Evolutionary conservation across 2,888 invertebrate genomes (phyloP), one percentile per base, ranked within the genome.

Genomic region (Nezara viridula): DNA sequence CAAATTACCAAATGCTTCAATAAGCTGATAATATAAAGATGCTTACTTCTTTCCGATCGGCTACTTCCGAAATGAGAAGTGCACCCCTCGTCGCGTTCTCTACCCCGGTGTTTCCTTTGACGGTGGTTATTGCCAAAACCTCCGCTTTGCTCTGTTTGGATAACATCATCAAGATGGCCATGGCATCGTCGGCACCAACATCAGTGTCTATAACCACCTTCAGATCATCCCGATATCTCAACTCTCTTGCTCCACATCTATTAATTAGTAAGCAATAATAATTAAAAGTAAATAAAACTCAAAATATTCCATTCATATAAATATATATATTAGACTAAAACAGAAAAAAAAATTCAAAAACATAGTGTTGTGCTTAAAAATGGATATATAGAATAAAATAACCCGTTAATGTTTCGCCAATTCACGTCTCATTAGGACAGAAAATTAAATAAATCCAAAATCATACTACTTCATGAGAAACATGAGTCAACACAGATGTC

Each of bases 101-200:
- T 10, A 94, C 91, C 0, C 92, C 91, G 0, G 94, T 93, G 91
- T 94, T 95, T 5, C 95, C 95, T 81, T 93, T 92, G 1, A 93
- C 93, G 90, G 94, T 94, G 1, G 95, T 95, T 86, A 95, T 93
- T n/a, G 93, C 95, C 2, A 94, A 81, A 10, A 95, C 92, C 86
- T 94, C 92, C 12, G 93, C 92, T 1, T 24, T 3, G 91, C 90
- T 47, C 52, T 85, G 89, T 91, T 91, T 24, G 91, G 88, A 88
- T 21, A 94, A 91, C 7, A 92, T 92, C 60, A 94, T 90, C 60
- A 94, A 91, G 88, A 94, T 92, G 3, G 93, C 94, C 81, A 92
- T 89, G 0, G 94, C 94, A 91, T 94, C 94, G 90, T 94, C 94
- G 0, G 92, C 92, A 3, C 94, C 94, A 1, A 93, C 93, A 91